Base-by-base conservation (phyloP, 2,113 vertebrate genomes). In the Pipra filicauda region DNA sequence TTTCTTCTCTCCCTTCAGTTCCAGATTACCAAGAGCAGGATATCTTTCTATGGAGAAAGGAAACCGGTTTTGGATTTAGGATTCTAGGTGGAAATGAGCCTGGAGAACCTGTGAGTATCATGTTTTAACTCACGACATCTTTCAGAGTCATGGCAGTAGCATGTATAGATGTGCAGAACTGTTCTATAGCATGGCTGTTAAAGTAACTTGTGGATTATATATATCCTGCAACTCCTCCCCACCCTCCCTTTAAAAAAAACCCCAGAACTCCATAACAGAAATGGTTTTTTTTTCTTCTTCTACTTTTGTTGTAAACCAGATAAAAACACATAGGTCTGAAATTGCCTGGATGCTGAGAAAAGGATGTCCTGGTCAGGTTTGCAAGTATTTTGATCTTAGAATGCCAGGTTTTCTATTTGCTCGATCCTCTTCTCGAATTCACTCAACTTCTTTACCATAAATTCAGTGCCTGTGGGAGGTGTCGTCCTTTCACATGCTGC, bases 21-120 rank as follows among this genome's bases (percentile, higher is more conserved):
- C 99, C 99, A 97, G 99, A 99, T 97, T 99, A 99, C 97, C 99
- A 99, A 97, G 99, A 99, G 95, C 99, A 99, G 97, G 99, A 99
- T 98, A 99, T 99, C 96, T 99, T 99, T 98, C 99, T 99, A 94
- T 99, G 99, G 99, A 99, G 99, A 96, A 99, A 99, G 97, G 99
- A 99, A 97, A 99, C 99, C 0, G 99, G 99, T 43, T 99, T 99
- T 89, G 99, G 99, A 94, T 99, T 99, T 98, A 98, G 99, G 97
- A 99, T 99, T 98, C 98, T 99, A 46, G 99, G 99, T 97, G 99
- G 99, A 96, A 99, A 99, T 96, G 99, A 99, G 96, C 98, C 99
- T n/a, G 99, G 99, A 93, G 99, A 99, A 94, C 99, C 99, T 43
- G 99, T 99, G 95, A 99, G 99, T 98, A 89, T 57, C 52, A 35